These are phyloP conservation scores for Solea senegalensis DNA, from an alignment of 2,113 vertebrate species.

Conservation along the genomic window DNA sequence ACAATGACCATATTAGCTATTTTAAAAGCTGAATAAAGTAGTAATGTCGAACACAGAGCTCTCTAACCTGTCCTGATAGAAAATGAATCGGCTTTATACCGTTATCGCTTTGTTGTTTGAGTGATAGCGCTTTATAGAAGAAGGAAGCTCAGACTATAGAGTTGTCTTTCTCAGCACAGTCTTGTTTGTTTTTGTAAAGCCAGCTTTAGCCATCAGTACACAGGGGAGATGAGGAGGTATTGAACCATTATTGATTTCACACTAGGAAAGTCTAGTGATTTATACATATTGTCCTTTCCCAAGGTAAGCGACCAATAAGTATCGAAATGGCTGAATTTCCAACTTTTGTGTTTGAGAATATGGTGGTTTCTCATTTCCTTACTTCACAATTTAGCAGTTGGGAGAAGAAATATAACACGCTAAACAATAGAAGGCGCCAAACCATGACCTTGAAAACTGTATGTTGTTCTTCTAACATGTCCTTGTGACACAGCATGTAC, in stretches of 20 bases:
- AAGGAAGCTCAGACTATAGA: conserved; percentile 29
- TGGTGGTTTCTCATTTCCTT: conserved; percentile 28
- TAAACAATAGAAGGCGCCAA: background rate
- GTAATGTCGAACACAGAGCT: conserved; percentile 41
- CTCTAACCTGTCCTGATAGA: conserved; percentile 34
- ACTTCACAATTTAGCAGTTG: background rate
- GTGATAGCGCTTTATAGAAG: conserved; percentile 38
- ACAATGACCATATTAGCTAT: conserved; percentile 55
- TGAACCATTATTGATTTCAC: conserved; percentile 70
- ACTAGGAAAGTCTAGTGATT: conserved; percentile 67
- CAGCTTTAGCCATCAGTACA: conserved; percentile 61
- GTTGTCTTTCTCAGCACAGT: conserved; percentile 37
- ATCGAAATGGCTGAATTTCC: conserved; percentile 35
- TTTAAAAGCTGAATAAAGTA: conserved; percentile 57
- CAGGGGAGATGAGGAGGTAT: conserved; percentile 66
- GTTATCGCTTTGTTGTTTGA: conserved; percentile 37
- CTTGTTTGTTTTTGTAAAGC: conserved; percentile 67
- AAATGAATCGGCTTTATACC: conserved; percentile 44
- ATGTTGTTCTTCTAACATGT: background rate
- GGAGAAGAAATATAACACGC: background rate
- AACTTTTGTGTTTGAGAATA: conserved; percentile 28
- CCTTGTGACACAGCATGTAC: too few species aligned
- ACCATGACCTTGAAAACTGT: background rate
- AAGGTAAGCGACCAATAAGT: conserved; percentile 66
- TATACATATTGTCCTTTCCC: conserved; percentile 65